Conservation (phyloP, 2,113 vertebrate genomes). For the Gymnogyps californianus region DNA sequence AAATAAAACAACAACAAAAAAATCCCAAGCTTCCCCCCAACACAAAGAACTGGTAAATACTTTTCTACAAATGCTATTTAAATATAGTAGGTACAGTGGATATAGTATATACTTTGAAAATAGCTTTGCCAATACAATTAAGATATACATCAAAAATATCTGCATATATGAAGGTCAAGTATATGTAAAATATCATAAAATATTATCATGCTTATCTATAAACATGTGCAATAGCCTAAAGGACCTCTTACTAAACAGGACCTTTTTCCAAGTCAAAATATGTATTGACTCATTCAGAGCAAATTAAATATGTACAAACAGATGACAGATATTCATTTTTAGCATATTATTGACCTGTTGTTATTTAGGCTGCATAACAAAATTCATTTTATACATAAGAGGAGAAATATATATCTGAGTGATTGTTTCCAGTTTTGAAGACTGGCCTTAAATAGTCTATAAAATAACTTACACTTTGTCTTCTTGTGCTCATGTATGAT, state of each 20-base stretch:
- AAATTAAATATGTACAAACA: background rate
- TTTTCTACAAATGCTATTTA: background rate
- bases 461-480: background rate
- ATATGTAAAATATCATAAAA: background rate
- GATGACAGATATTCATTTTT: background rate
- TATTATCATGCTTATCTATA: background rate
- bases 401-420: background rate
- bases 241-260: background rate
- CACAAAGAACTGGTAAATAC: background rate
- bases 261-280: background rate
- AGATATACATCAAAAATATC: background rate
- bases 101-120: background rate
- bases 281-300: background rate
- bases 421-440: background rate
- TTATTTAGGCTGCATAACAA: background rate
- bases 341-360: background rate
- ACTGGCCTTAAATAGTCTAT: background rate
- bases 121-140: background rate
- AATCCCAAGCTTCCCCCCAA: too few species aligned
- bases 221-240: background rate
- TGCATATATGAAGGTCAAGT: background rate
- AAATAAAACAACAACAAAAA: background rate
- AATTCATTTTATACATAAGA: background rate
- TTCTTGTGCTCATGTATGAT: background rate
- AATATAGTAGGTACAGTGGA: background rate